Conservation (phyloP, 2,888 invertebrate species). For the Drosophila affinis region DNA sequence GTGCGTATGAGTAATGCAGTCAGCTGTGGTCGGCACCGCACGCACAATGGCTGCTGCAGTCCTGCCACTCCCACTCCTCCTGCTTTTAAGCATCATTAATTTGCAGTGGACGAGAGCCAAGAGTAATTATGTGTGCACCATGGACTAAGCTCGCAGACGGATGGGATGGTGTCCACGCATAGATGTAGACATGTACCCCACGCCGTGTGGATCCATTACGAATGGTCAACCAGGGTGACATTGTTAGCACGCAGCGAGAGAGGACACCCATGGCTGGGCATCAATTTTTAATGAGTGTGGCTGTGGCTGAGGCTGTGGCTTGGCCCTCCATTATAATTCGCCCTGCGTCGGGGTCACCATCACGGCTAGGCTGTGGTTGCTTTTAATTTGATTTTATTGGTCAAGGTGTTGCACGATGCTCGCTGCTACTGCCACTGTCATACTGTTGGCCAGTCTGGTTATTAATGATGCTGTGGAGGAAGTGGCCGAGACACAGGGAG, state of each 20-base stretch:
- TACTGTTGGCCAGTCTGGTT: slow-evolving; percentile 40
- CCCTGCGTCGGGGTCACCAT: not conserved
- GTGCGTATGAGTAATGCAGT: slow-evolving; percentile 70
- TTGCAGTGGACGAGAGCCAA: slow-evolving; percentile 53
- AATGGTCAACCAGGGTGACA: slow-evolving; percentile 24
- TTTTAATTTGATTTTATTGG: slow-evolving; percentile 70
- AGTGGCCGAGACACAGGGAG: not conserved
- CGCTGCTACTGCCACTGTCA: slow-evolving; percentile 26
- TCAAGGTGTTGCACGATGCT: slow-evolving; percentile 57
- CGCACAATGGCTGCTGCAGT: slow-evolving; percentile 15
- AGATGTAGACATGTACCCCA: slow-evolving; percentile 4
- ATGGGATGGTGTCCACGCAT: slow-evolving; percentile 26
- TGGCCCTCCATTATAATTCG: slow-evolving; percentile 50
- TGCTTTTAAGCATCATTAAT: slow-evolving; percentile 72
- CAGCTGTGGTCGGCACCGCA: slow-evolving; percentile 26
- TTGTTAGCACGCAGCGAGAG: slow-evolving; percentile 19
- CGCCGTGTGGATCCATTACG: slow-evolving; percentile 31
- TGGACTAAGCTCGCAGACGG: slow-evolving; percentile 24
- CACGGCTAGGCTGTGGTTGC: slow-evolving; percentile 31
- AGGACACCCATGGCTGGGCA: slow-evolving; percentile 15
- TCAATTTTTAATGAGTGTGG: slow-evolving; percentile 58
- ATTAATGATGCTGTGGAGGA: slow-evolving; percentile 58
- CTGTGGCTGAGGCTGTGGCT: not conserved
- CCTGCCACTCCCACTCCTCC: slow-evolving; percentile 6
- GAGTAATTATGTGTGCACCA: slow-evolving; percentile 64